Evolutionary conservation across 2,113 vertebrate species (phyloP).

Genomic region (Salvelinus alpinus): DNA sequence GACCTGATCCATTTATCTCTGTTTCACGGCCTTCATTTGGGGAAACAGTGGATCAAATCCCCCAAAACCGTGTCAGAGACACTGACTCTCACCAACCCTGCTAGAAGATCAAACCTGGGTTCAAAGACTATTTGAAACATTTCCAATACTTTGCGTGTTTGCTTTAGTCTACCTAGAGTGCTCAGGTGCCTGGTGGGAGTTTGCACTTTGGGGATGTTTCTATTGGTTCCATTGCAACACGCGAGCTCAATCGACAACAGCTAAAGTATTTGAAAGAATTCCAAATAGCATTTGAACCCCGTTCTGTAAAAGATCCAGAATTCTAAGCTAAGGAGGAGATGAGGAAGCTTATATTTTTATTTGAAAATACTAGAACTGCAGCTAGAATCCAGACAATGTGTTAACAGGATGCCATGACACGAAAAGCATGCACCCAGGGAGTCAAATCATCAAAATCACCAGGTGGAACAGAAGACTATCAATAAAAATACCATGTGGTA

Average conservation of each 20-base stretch:
- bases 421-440: conserved; percentile 69
- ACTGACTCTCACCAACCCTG: conserved; percentile 9
- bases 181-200: no score
- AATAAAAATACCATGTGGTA: conserved; percentile 79
- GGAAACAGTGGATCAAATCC: conserved; percentile 62
- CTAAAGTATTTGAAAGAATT: no score
- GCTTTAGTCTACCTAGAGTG: not conserved
- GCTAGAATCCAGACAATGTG: conserved; percentile 63
- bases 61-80: conserved; percentile 33
- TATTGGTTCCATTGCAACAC: not conserved
- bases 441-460: conserved; percentile 70
- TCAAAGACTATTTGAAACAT: conserved; percentile 1
- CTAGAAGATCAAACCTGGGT: no score
- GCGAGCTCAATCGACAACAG: no score
- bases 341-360: conserved; percentile 42
- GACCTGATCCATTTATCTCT: conserved; percentile 72
- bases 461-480: conserved; percentile 77
- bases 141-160: not conserved
- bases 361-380: conserved; percentile 49
- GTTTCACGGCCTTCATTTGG: conserved; percentile 67
- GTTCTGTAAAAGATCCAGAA: no score
- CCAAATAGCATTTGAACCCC: no score
- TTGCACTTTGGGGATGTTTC: no score
- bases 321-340: not conserved
- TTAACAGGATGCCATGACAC: conserved; percentile 72